Evolutionary conservation across 1,140 invertebrate species (phyloP), one percentile per base, ranked within the genome.

Genomic region (Tetragonula clypearis): DNA sequence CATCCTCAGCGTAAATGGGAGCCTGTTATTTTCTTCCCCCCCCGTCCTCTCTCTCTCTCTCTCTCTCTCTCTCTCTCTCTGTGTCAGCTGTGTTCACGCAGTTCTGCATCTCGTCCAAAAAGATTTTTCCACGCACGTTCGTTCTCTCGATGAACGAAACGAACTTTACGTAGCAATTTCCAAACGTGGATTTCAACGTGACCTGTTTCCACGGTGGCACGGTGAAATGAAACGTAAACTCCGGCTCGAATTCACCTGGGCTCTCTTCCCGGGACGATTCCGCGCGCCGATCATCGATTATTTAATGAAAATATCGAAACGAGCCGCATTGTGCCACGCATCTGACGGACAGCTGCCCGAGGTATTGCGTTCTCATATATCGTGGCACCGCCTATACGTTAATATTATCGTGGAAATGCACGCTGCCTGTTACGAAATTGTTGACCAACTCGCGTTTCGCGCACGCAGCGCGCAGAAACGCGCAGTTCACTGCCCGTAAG

Each of bases 291-390:
- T 71, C 26, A 68, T 75, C n/a, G 78, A 35, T 68, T 58, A 82
- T 84, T 88, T 80, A 88, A 88, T 85, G 55, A 80, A 83, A 88
- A 88, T 68, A 49, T 35, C 83, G 30, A 53, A 75, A 79, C 35
- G 30, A 21, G 56, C 60, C 12, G 55, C 30, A 68, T 21, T n/a
- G 55, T 60, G n/a, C 72, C 71, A 53, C 62, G 82, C 82, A 58
- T 65, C n/a, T 9, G 41, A 66, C 19, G 56, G 60, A 60, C 55
- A 72, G 41, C 68, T 35, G 17, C n/a, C 55, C 41, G 5, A 23
- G n/a, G 60, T 62, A 62, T 62, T 62, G 23, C 60, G 23, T n/a
- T 62, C 60, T 62, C 60, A 14, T 62, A 49, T 49, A 49, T 49
- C 41, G 41, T 49, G 14, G 12, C 11, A 62, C 0, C 60, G 4